Percentiles rank a stretch among this genome's conserved stretches.
These are phyloP conservation scores for Sinelater perroti DNA, from an alignment of 2,888 invertebrate genomes.

Conservation along the genomic window DNA sequence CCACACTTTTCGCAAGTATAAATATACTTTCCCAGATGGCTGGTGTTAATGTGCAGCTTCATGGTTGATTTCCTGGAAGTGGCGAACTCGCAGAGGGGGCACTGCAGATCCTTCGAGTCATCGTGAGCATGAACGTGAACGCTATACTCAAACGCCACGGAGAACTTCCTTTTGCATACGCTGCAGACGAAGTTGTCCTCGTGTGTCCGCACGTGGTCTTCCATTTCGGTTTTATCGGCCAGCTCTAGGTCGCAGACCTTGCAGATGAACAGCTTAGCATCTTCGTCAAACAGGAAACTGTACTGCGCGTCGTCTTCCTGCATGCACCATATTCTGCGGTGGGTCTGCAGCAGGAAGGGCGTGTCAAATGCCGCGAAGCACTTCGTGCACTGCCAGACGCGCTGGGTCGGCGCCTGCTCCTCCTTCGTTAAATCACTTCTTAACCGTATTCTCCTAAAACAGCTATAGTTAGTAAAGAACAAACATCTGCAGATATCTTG, in stretches of 20 bases:
- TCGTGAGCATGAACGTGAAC: conserved; percentile 52
- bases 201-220: conserved; percentile 38
- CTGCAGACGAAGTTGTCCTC: conserved; percentile 45
- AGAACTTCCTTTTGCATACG: conserved; percentile 52
- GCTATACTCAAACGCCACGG: conserved; percentile 53
- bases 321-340: conserved; percentile 42
- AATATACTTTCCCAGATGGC: conserved; percentile 57
- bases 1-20: conserved; percentile 65
- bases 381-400: conserved; percentile 1
- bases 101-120: conserved; percentile 49
- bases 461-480: too few relatives aligned
- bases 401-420: too few relatives aligned
- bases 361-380: conserved; percentile 2
- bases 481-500: too few relatives aligned
- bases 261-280: conserved; percentile 44
- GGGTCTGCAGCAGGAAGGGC: conserved; percentile 25
- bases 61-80: conserved; percentile 50
- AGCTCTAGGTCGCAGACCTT: conserved; percentile 38
- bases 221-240: conserved; percentile 33
- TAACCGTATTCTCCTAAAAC: too few relatives aligned
- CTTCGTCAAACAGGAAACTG: conserved; percentile 50
- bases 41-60: conserved; percentile 53
- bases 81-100: conserved; percentile 52
- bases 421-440: too few relatives aligned
- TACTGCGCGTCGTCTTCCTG: conserved; percentile 15